Conservation (phyloP, 2,888 invertebrate species). For the Malachius bipustulatus region DNA sequence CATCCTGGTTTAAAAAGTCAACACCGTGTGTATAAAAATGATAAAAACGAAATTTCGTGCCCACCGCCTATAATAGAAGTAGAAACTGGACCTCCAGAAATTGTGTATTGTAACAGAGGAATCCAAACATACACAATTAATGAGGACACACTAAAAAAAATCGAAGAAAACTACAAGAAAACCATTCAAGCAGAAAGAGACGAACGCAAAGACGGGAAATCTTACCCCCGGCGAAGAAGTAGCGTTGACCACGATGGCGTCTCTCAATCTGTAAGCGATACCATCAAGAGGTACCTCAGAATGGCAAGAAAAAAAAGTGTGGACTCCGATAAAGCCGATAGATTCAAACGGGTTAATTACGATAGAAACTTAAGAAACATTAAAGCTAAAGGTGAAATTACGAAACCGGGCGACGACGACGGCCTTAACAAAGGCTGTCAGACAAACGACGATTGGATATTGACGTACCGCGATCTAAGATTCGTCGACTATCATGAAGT, state of each 20-base stretch:
- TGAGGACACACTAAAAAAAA: conserved; percentile 40
- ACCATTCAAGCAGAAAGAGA: conserved; percentile 36
- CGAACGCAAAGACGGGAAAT: conserved; percentile 34
- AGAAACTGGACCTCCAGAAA: conserved; percentile 46
- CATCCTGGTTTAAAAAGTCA: conserved; percentile 7
- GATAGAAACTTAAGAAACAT: conserved; percentile 75
- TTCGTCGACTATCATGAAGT: conserved; percentile 34
- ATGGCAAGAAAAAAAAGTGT: conserved; percentile 83
- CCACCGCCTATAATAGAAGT: conserved; percentile 57
- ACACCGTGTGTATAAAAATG: neutral
- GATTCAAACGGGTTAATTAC: conserved; percentile 80
- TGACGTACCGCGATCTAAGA: conserved; percentile 43
- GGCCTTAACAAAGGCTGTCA: conserved; percentile 64
- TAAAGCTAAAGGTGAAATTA: conserved; percentile 62
- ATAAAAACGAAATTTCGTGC: conserved; percentile 11
- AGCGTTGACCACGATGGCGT: conserved; percentile 77
- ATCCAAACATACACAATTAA: conserved; percentile 53
- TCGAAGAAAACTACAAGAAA: conserved; percentile 40
- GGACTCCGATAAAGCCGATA: conserved; percentile 66
- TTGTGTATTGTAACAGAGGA: conserved; percentile 35
- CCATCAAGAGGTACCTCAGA: conserved; percentile 70
- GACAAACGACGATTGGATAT: conserved; percentile 65
- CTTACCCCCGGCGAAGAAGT: conserved; percentile 48
- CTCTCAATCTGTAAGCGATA: conserved; percentile 77
- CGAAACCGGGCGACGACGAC: conserved; percentile 67